Percentiles rank a stretch among this genome's conserved stretches.
Evolutionary conservation across 2,113 vertebrate species (phyloP).

Genomic region (Miniopterus natalensis): DNA sequence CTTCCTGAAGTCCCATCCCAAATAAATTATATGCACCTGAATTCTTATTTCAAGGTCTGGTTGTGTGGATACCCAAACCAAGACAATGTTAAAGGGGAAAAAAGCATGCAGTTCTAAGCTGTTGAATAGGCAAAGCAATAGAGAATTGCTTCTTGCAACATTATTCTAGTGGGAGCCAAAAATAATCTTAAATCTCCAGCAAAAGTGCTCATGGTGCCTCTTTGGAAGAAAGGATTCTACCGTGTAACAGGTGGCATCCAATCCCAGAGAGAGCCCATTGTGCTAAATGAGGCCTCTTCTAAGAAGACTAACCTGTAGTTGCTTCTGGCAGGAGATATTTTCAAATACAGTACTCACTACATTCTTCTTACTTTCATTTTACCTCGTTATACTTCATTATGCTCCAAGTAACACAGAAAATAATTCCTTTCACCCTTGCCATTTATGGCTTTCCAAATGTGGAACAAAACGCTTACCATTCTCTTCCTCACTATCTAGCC

Average conservation of each 20-base stretch:
- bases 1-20: background rate
- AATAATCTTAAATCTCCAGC: constrained; percentile 30
- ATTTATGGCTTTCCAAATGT: constrained; percentile 68
- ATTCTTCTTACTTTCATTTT: constrained; percentile 76
- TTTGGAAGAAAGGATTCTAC: constrained; percentile 57
- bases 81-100: constrained; percentile 12
- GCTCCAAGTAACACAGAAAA: constrained; percentile 68
- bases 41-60: constrained; percentile 31
- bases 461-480: constrained; percentile 61
- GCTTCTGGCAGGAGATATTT: constrained; percentile 68
- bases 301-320: constrained; percentile 65
- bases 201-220: background rate
- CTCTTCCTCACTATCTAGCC: constrained; percentile 35
- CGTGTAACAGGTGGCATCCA: constrained; percentile 16
- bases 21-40: background rate
- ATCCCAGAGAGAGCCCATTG: constrained; percentile 57
- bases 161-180: constrained; percentile 52
- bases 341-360: constrained; percentile 66
- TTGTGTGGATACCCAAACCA: constrained; percentile 36
- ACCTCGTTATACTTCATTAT: constrained; percentile 76
- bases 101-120: constrained; percentile 23
- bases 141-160: constrained; percentile 35
- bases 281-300: constrained; percentile 70
- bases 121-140: constrained; percentile 54
- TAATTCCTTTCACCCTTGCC: constrained; percentile 55